Conservation (phyloP, 2,797 vertebrate genomes). For the Enteromius unitaeniatus region DNA sequence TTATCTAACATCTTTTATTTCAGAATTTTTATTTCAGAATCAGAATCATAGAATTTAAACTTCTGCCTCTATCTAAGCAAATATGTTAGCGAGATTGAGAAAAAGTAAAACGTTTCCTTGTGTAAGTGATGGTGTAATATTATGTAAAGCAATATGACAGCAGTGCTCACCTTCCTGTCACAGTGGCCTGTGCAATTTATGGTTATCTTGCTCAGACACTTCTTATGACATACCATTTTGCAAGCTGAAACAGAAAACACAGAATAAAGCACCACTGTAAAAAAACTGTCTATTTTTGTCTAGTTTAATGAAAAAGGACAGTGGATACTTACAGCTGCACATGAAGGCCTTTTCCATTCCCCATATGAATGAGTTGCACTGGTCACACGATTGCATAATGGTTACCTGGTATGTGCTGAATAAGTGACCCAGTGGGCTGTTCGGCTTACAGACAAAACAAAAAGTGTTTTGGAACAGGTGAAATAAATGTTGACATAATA, state of each 20-base stretch:
- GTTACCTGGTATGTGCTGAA: conserved; percentile 94
- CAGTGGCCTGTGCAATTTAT: conserved; percentile 81
- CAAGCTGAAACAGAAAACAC: conserved; percentile 79
- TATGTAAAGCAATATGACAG: not conserved
- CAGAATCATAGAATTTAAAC: not conserved
- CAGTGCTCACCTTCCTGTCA: conserved; percentile 79
- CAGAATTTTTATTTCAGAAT: too few species aligned
- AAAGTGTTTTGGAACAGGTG: not conserved
- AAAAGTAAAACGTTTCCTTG: not conserved
- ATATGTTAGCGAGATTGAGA: not conserved
- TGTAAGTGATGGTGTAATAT: not conserved
- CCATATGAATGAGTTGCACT: conserved; percentile 94
- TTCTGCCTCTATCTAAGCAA: not conserved
- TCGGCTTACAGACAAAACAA: conserved; percentile 70
- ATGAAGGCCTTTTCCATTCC: conserved; percentile 96
- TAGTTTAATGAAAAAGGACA: not conserved
- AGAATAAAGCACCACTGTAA: not conserved
- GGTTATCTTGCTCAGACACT: conserved; percentile 89
- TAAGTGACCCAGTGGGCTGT: conserved; percentile 86
- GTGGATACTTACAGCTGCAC: conserved; percentile 86
- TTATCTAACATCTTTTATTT: not conserved
- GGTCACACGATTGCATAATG: conserved; percentile 94
- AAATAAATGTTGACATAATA: conserved; percentile 7
- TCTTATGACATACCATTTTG: conserved; percentile 96
- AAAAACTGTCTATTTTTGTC: not conserved